phyloP scores from a whole-genome alignment of 2,888 invertebrate genomes.

The Acanthosepion lycidas region DNA sequence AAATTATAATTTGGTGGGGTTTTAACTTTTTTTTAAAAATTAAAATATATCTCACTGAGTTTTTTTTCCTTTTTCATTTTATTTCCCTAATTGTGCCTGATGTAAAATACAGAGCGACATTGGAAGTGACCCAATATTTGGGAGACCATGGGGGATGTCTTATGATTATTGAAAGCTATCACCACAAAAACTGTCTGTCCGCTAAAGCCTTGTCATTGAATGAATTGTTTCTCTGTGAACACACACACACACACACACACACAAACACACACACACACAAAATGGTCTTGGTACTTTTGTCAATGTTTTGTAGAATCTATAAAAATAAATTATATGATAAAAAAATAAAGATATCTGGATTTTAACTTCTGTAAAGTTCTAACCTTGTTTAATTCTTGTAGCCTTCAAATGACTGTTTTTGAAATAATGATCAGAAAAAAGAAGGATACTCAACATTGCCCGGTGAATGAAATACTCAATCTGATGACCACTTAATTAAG shows the following conservation, averaged over 20 bases:
- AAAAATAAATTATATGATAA: no score
- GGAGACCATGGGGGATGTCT: not conserved
- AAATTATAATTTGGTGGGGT: not conserved
- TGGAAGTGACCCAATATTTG: not conserved
- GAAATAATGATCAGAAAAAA: no score
- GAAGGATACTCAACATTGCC: no score
- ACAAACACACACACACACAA: not conserved
- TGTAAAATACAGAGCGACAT: no score
- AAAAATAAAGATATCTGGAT: no score
- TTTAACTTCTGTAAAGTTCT: no score
- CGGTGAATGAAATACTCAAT: no score
- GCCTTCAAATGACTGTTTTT: no score
- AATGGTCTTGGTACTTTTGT: no score
- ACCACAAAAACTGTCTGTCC: not conserved
- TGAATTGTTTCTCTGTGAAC: not conserved
- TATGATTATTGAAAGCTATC: not conserved
- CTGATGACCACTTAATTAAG: no score
- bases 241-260: not conserved
- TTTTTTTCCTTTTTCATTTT: not conserved
- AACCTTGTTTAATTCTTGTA: no score
- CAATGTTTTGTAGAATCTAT: no score
- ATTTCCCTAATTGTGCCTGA: not conserved
- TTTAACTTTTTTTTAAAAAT: not conserved
- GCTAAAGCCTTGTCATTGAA: not conserved
- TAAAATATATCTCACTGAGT: not conserved